Evolutionary conservation across 1,140 invertebrate genomes (phyloP).

Genomic region (Plectrocnemia conspersa): DNA sequence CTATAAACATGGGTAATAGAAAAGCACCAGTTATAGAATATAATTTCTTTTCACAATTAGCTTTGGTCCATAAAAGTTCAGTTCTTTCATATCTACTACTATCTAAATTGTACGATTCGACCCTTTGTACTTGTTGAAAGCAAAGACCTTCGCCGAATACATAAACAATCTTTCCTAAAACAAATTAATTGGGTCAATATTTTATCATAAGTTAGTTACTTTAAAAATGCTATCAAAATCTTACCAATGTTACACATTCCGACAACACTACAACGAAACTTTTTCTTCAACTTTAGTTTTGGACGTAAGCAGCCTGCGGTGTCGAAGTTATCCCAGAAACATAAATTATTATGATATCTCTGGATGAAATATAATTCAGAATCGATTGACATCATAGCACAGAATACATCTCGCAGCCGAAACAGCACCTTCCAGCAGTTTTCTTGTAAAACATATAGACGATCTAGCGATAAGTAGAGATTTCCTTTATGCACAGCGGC

Average conservation of each 20-base stretch:
- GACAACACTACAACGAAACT: slow-evolving; percentile 9
- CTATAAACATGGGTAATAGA: slow-evolving; percentile 13
- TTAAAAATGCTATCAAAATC: slow-evolving; percentile 2
- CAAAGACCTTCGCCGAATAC: slow-evolving; percentile 21
- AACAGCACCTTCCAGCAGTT: slow-evolving; percentile 23
- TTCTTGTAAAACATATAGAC: slow-evolving; percentile 28
- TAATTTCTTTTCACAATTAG: slow-evolving; percentile 7
- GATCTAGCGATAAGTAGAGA: slow-evolving; percentile 23
- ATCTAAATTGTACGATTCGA: slow-evolving; percentile 20
- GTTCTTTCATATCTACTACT: background rate
- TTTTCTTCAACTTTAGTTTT: slow-evolving; percentile 11
- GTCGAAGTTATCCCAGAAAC: background rate
- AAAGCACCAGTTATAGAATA: slow-evolving; percentile 19
- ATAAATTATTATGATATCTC: slow-evolving; percentile 19
- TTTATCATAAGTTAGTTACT: slow-evolving; percentile 1
- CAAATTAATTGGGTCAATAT: slow-evolving; percentile 1
- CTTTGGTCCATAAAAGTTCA: slow-evolving; percentile 21
- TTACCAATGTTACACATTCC: slow-evolving; percentile 16
- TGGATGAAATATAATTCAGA: slow-evolving; percentile 22
- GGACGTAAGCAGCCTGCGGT: too few species aligned
- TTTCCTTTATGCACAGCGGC: slow-evolving; percentile 30
- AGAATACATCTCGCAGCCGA: slow-evolving; percentile 10
- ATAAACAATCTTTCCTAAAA: slow-evolving; percentile 24
- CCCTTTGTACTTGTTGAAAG: slow-evolving; percentile 7
- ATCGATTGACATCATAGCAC: slow-evolving; percentile 24